These are phyloP conservation scores for Eutrigla gurnardus DNA, from an alignment of 2,797 vertebrate species.

Conservation along the genomic window DNA sequence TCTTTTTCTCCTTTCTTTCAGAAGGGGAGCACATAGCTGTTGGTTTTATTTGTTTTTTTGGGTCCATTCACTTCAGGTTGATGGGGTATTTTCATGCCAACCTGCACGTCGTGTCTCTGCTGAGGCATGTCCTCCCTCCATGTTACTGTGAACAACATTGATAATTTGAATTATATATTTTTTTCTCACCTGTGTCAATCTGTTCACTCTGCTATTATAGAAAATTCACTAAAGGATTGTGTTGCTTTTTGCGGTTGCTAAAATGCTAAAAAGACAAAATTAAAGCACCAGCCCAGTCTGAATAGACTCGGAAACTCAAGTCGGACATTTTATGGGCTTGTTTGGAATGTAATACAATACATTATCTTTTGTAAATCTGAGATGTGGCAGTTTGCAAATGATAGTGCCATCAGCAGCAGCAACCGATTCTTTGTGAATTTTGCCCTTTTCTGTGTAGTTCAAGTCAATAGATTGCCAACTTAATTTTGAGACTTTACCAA, in stretches of 20 bases:
- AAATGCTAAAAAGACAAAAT: neutral
- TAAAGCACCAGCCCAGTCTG: too few species aligned
- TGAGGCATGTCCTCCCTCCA: neutral
- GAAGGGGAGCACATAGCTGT: neutral
- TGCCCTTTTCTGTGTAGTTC: neutral
- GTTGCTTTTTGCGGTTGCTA: too few species aligned
- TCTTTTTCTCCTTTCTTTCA: neutral
- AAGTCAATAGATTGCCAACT: neutral
- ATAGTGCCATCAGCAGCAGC: neutral
- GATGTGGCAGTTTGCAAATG: neutral
- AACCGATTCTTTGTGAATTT: neutral
- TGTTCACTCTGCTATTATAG: neutral
- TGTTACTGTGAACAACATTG: neutral
- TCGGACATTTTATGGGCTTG: neutral
- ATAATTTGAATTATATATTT: neutral
- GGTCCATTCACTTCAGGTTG: too few species aligned
- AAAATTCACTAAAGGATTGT: neutral
- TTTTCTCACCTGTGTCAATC: neutral
- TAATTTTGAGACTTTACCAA: neutral
- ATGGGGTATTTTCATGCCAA: neutral
- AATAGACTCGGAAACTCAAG: neutral
- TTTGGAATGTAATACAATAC: neutral
- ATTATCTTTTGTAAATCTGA: neutral
- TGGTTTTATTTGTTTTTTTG: neutral
- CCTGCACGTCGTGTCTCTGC: neutral